Percentiles rank a stretch among this genome's conserved stretches.
phyloP scores from a whole-genome alignment of 2,113 vertebrate species.

The Taxidea taxus region DNA sequence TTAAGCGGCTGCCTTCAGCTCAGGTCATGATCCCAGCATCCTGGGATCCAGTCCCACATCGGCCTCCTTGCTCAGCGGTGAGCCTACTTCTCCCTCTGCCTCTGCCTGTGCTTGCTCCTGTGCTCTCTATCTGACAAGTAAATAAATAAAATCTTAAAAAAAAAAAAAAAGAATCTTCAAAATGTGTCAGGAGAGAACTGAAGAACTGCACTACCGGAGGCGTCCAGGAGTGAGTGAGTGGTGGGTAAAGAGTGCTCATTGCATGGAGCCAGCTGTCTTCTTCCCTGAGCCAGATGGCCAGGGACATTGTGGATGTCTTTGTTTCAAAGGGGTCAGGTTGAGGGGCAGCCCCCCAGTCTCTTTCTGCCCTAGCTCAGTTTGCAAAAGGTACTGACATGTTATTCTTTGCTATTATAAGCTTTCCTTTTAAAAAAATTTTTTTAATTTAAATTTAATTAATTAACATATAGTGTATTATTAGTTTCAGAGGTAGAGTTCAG shows the following conservation, averaged over 20 bases:
- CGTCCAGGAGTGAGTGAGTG: slow-evolving; percentile 74
- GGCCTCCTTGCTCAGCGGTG: too few species aligned
- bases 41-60: too few species aligned
- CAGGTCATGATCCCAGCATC: too few species aligned
- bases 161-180: background rate
- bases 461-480: too few species aligned
- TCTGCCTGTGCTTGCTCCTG: too few species aligned
- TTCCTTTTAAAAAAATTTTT: background rate
- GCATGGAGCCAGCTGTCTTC: background rate
- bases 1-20: too few species aligned
- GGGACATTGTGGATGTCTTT: slow-evolving; percentile 46
- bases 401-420: slow-evolving; percentile 61
- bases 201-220: slow-evolving; percentile 86
- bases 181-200: background rate
- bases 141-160: too few species aligned
- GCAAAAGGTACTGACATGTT: slow-evolving; percentile 49
- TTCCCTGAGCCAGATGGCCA: background rate
- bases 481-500: too few species aligned
- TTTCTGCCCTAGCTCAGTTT: slow-evolving; percentile 53
- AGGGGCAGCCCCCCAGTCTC: slow-evolving; percentile 2
- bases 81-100: too few species aligned
- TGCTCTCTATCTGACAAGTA: too few species aligned
- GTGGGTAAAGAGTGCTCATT: rapidly evolving
- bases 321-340: slow-evolving; percentile 38
- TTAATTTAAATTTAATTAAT: too few species aligned